These are phyloP conservation scores for Anaspis maculata DNA, from an alignment of 2,888 invertebrate species.

Conservation along the genomic window DNA sequence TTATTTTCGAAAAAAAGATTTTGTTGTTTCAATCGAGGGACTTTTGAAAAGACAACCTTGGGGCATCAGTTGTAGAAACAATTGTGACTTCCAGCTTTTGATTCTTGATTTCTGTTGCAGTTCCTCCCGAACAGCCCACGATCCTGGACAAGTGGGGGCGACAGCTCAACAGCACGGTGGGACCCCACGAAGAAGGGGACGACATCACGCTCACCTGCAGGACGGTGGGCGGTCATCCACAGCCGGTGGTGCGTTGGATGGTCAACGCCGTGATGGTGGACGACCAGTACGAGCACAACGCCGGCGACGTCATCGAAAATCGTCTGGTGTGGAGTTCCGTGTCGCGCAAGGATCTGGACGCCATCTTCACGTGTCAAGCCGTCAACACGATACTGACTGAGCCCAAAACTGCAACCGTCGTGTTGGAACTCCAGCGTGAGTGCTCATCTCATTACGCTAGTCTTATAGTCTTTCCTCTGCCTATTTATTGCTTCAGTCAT, in stretches of 20 bases:
- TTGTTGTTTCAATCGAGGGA: too few relatives aligned
- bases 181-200: conserved; percentile 80
- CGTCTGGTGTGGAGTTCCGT: conserved; percentile 66
- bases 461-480: too few relatives aligned
- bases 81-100: too few relatives aligned
- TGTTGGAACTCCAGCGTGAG: conserved; percentile 75
- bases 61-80: too few relatives aligned
- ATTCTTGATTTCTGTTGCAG: conserved; percentile 46
- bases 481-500: too few relatives aligned
- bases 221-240: conserved; percentile 79
- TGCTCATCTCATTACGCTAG: conserved; percentile 7
- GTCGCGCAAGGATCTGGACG: conserved; percentile 70
- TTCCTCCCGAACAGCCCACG: conserved; percentile 79
- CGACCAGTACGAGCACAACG: conserved; percentile 75
- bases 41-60: too few relatives aligned
- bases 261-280: conserved; percentile 73
- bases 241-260: conserved; percentile 75
- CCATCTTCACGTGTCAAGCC: conserved; percentile 82
- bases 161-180: conserved; percentile 70
- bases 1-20: too few relatives aligned
- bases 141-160: conserved; percentile 80
- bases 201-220: conserved; percentile 79
- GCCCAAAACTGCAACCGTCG: conserved; percentile 66
- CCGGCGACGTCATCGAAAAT: conserved; percentile 81
- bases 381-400: conserved; percentile 76